Conservation (phyloP, 2,113 vertebrate genomes). For the Crotalus helleri region DNA sequence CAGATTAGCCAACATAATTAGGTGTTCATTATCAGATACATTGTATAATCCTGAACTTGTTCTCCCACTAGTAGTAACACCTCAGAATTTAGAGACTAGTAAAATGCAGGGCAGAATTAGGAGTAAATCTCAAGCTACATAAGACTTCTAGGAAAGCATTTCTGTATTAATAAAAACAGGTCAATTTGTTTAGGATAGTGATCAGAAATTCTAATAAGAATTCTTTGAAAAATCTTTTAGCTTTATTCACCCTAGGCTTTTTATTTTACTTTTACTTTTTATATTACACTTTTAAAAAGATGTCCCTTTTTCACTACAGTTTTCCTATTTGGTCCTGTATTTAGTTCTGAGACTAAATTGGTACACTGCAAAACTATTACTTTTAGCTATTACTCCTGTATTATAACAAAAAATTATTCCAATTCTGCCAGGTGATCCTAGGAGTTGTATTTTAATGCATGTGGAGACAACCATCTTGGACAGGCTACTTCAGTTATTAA, state of each 20-base stretch:
- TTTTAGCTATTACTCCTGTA: not conserved
- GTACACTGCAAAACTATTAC: not conserved
- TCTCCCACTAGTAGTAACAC: not conserved
- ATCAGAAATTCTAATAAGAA: not conserved
- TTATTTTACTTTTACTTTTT: not conserved
- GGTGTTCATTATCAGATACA: not conserved
- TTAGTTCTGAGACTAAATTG: not conserved
- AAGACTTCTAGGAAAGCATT: not conserved
- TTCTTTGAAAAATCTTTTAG: not conserved
- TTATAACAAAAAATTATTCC: not conserved
- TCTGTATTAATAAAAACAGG: not conserved
- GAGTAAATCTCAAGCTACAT: not conserved
- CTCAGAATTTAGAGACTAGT: not conserved
- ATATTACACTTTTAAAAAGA: not conserved
- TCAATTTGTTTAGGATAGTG: not conserved
- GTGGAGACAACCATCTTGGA: not conserved
- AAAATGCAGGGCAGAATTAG: not conserved
- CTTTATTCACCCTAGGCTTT: not conserved
- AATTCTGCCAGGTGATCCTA: not conserved
- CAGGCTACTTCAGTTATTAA: not conserved
- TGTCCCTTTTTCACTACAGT: not conserved
- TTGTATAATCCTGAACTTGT: not conserved
- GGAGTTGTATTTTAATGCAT: not conserved
- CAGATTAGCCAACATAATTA: not conserved
- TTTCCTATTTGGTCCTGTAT: not conserved